These are phyloP conservation scores for Poicephalus meyeri DNA, from an alignment of 2,113 vertebrate genomes.

Conservation along the genomic window DNA sequence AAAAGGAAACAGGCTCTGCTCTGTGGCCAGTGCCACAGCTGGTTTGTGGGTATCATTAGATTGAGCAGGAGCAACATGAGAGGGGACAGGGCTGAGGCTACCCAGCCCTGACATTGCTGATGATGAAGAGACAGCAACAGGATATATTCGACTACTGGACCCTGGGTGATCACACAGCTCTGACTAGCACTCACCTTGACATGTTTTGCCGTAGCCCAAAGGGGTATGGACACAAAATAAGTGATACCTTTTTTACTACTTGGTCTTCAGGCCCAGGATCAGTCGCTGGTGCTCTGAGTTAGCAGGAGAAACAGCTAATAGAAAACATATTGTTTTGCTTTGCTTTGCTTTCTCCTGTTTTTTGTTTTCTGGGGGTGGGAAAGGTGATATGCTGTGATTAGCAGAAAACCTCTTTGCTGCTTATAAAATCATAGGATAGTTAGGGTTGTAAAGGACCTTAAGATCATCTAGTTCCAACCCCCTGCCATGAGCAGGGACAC, in stretches of 20 bases:
- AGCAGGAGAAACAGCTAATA: neutral
- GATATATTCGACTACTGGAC: rapidly evolving
- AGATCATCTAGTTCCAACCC: no score
- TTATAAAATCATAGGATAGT: neutral
- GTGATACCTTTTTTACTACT: neutral
- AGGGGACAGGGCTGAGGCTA: neutral
- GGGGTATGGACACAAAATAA: rapidly evolving
- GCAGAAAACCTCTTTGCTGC: conserved; percentile 30
- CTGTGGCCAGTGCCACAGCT: rapidly evolving
- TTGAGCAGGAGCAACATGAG: neutral
- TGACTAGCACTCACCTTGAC: rapidly evolving
- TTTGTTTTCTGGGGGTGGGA: neutral
- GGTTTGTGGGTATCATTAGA: neutral
- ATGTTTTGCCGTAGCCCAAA: neutral
- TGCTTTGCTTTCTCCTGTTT: neutral
- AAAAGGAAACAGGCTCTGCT: neutral
- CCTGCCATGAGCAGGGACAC: no score
- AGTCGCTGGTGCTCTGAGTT: neutral
- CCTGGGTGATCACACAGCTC: neutral
- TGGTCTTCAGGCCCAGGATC: neutral
- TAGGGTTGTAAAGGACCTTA: no score
- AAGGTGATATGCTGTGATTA: neutral
- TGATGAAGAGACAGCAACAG: neutral
- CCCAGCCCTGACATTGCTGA: neutral
- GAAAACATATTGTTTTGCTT: neutral